A percentile compares a stretch with the other conserved stretches of the same genome.
These are phyloP conservation scores for Australoheros scitulus DNA, from an alignment of 2,113 vertebrate species.

Conservation along the genomic window DNA sequence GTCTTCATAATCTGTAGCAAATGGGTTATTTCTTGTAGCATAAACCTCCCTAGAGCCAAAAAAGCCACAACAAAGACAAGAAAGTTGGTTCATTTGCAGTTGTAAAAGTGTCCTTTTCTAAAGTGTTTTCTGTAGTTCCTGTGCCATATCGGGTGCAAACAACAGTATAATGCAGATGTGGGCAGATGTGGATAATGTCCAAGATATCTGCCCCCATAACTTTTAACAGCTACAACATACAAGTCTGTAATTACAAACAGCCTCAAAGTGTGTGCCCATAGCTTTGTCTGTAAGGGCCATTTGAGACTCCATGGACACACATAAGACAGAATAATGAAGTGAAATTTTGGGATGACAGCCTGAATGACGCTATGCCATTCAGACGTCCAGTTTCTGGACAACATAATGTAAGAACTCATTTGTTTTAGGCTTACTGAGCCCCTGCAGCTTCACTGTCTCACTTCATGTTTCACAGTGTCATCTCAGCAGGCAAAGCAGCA, in stretches of 20 bases:
- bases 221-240: background rate
- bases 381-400: background rate
- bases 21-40: constrained; percentile 6
- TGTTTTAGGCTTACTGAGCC: background rate
- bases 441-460: background rate
- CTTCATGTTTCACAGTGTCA: background rate
- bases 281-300: background rate
- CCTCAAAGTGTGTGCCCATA: background rate
- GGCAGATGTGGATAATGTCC: background rate
- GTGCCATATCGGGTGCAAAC: background rate
- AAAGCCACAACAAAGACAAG: background rate
- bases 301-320: background rate
- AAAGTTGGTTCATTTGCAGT: background rate
- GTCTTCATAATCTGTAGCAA: background rate
- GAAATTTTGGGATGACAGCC: background rate
- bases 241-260: background rate
- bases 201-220: background rate
- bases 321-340: background rate
- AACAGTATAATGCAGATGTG: background rate
- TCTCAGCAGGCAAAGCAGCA: background rate
- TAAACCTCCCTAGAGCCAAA: background rate
- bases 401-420: background rate
- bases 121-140: rapidly evolving
- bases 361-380: background rate
- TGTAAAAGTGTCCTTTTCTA: background rate